A percentile compares a stretch with the other conserved stretches of the same genome.
Conservation (phyloP, 2,113 vertebrate genomes). For the Lepus timidus region DNA sequence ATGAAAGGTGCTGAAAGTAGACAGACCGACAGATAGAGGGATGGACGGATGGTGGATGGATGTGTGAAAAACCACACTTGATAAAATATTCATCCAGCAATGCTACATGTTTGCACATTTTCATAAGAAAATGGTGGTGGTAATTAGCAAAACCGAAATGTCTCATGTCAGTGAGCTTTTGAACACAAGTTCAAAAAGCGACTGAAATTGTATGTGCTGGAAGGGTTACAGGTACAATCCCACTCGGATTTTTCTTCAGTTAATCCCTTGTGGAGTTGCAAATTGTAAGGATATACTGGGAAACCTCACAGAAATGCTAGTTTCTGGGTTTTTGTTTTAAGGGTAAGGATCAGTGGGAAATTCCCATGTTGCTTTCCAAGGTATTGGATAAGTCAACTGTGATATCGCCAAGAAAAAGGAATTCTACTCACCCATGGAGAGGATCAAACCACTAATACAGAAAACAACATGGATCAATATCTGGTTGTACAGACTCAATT, state of each 20-base stretch:
- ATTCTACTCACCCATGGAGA: neutral
- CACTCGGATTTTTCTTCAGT: neutral
- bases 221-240: too few species aligned
- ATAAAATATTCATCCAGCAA: neutral
- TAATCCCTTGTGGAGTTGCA: neutral
- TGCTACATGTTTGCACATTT: neutral
- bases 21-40: neutral
- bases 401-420: neutral
- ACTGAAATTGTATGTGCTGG: neutral
- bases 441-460: neutral
- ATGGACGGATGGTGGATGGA: neutral
- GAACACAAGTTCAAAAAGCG: neutral
- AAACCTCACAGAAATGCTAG: too few species aligned
- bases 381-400: neutral
- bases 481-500: too few species aligned
- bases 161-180: neutral
- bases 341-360: neutral
- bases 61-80: neutral
- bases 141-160: neutral
- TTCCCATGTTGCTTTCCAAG: neutral
- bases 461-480: neutral
- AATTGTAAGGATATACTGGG: neutral
- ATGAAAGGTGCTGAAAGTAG: too few species aligned
- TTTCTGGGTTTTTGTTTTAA: neutral
- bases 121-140: neutral